Base-by-base conservation (phyloP, 2,113 vertebrate species). In the Forbesichthys agassizii region DNA sequence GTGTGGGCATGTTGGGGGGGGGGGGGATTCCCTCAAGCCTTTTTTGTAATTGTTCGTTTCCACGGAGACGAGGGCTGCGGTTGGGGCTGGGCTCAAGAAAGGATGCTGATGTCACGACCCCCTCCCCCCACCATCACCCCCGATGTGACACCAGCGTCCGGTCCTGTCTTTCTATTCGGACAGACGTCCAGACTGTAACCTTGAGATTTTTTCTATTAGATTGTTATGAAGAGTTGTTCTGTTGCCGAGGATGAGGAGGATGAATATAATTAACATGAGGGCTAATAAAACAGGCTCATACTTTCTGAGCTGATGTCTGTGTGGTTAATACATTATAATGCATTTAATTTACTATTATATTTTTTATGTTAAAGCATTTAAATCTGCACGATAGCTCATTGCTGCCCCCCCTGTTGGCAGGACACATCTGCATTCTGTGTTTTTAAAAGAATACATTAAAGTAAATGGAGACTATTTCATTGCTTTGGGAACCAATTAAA, bases 151-250 rank as follows among this genome's bases (percentile, higher is more conserved):
- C 73, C 77, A 76, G 78, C 84, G 77, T 86, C 64, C 73, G 84
- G 82, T 75, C 80, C 85, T 86, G 73, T 88, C 78, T 90, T 84
- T 68, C 82, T 88, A 86, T 88, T 88, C 84, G 88, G 79, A 83
- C 83, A 11, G 14, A 82, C 2, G 86, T 86, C 84, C 79, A 36
- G 77, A 86, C 79, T 89, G 77, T 88, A 86, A 88, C 82, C 80
- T 87, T 72, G 81, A 89, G 86, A 87, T 87, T 89, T 90, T 90
- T 89, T 84, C 89, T 84, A 88, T 83, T 87, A 82, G 86, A 85
- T 88, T 83, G 80, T 84, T 83, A 61, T 85, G 83, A 74, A 77
- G 69, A 81, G 83, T 76, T 82, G 77, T 84, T 82, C 85, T 53
- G 64, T 82, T 83, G 84, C 73, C 58, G 67, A 86, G 84, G 71